Base-by-base conservation (phyloP, 2,113 vertebrate genomes). In the Arizona elegans region DNA sequence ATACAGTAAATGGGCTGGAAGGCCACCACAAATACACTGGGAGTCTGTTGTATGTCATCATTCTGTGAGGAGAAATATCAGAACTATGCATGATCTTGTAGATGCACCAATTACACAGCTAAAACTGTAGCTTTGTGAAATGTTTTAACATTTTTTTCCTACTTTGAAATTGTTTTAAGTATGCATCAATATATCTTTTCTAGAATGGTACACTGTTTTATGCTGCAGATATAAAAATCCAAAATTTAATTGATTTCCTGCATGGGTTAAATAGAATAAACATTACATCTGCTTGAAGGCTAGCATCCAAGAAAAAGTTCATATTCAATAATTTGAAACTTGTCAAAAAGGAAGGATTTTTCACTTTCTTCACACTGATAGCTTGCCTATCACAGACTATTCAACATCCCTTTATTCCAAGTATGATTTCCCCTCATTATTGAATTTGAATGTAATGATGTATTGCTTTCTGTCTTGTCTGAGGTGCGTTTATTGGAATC, bases 221-320 rank as follows among this genome's bases (percentile, higher is more conserved):
- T 0, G 24, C 24, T 26, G 90, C 10, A 19, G 58, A 0, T 4
- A 26, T 29, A 33, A 19, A 58, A 91, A 52, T 21, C 52, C 21
- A 52, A 10, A 26, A 47, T 0, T 4, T n/a, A 0, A 2, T 1
- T 23, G 88, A 81, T 11, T 53, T 65, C 87, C 52, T 58, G 94
- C 0, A 0, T 43, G 1, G 8, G 7, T 23, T 15, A 23, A 54
- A 29, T 3, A 38, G 33, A 0, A 52, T 9, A 4, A 62, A 0
- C 38, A 89, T 7, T 0, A 38, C 3, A 24, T 38, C 23, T 70
- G 50, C 81, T 7, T n/a, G 0, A 0, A 90, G 23, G 5, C 0
- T 88, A 19, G 93, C n/a, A 33, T 88, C 53, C 15, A 75, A 86
- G 86, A 56, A 47, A 53, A 0, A 0, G 12, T 29, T 92, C 88